Evolutionary conservation across 2,113 vertebrate species (phyloP).

Genomic region (Proterorhinus semilunaris): DNA sequence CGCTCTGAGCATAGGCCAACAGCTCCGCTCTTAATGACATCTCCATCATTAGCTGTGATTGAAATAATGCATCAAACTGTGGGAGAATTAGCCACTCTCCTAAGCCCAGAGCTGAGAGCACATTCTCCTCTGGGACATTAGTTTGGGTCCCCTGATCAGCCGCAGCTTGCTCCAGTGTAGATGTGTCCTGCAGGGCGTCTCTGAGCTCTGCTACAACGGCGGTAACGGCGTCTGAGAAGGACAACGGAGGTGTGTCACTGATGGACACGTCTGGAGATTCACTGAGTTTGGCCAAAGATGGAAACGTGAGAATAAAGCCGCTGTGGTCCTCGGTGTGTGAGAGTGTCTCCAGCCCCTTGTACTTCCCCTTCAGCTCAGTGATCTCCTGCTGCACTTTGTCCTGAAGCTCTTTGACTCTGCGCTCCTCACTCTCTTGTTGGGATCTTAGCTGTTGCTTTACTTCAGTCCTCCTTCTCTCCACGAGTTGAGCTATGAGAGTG

Average conservation of each 20-base stretch:
- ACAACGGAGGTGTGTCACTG: neutral
- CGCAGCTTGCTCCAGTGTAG: neutral
- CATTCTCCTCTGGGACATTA: neutral
- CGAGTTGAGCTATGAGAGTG: neutral
- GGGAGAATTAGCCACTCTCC: neutral
- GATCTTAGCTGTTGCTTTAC: neutral
- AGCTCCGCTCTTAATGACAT: neutral
- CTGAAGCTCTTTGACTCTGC: neutral
- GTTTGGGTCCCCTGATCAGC: neutral
- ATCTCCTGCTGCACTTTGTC: neutral
- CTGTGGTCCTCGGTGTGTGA: neutral
- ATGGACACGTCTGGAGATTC: neutral
- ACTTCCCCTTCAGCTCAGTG: neutral
- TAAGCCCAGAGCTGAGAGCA: neutral
- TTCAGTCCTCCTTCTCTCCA: neutral
- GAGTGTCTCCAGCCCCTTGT: neutral
- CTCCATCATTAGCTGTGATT: neutral
- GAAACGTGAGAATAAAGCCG: neutral
- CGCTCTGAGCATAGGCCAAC: neutral
- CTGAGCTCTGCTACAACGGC: neutral
- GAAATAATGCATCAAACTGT: neutral
- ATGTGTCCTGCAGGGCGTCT: neutral
- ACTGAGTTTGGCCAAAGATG: neutral
- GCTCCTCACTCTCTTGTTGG: neutral
- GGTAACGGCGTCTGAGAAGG: neutral